phyloP scores from a whole-genome alignment of 1,140 invertebrate species.

The Camponotus vicinus region DNA sequence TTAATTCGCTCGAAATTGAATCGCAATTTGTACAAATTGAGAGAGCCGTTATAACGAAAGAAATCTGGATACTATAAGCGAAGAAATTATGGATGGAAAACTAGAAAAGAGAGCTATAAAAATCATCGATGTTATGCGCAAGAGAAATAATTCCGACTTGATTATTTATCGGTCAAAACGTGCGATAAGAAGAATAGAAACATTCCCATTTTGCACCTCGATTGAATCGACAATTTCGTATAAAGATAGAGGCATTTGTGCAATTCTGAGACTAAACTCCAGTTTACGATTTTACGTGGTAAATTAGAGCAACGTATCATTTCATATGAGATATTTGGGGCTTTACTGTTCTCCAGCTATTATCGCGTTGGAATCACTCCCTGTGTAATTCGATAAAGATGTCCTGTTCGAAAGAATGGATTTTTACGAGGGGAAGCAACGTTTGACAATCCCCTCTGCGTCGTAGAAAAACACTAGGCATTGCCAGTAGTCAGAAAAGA shows the following conservation, averaged over 20 bases:
- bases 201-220: neutral
- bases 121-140: neutral
- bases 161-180: conserved; percentile 14
- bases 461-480: conserved; percentile 12
- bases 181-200: neutral
- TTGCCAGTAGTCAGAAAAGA: conserved; percentile 51
- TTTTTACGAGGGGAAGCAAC: conserved; percentile 56
- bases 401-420: conserved; percentile 30
- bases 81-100: neutral
- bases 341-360: neutral
- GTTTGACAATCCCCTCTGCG: conserved; percentile 43
- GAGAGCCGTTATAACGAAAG: neutral
- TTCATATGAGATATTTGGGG: conserved; percentile 17
- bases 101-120: neutral
- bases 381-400: conserved; percentile 47
- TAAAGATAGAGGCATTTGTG: neutral
- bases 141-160: neutral
- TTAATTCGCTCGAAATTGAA: conserved; percentile 19
- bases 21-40: neutral
- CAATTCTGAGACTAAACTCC: conserved; percentile 3
- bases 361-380: conserved; percentile 31
- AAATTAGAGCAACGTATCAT: conserved; percentile 8
- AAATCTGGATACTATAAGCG: neutral
- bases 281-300: conserved; percentile 11
- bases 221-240: neutral